A percentile compares a stretch with the other conserved stretches of the same genome.
Evolutionary conservation across 1,140 invertebrate genomes (phyloP).

Genomic region (Lamellibrachia luymesi): DNA sequence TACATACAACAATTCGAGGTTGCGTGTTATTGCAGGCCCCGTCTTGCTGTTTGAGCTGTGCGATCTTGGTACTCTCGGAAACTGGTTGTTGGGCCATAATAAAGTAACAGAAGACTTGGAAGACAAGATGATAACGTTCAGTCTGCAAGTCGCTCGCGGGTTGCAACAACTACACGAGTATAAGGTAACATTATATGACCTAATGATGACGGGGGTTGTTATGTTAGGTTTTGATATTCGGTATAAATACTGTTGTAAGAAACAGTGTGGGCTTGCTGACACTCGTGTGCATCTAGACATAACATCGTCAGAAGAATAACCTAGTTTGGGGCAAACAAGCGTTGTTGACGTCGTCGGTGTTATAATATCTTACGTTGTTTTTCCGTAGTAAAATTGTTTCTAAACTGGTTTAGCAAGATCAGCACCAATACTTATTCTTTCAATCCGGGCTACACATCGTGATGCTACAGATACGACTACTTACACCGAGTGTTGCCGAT

Average conservation of each 20-base stretch:
- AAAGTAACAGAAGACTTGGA: conserved; percentile 12
- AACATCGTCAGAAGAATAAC: no score
- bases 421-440: no score
- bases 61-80: not conserved
- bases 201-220: no score
- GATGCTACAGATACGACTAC: no score
- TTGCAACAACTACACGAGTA: not conserved
- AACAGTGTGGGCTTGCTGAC: no score
- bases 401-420: not conserved
- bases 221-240: no score
- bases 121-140: conserved; percentile 19
- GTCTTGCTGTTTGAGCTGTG: conserved; percentile 9
- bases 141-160: not conserved
- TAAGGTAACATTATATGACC: not conserved
- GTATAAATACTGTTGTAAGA: no score
- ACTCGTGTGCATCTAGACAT: no score
- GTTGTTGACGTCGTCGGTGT: no score
- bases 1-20: not conserved
- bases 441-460: no score
- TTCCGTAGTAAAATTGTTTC: not conserved
- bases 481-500: not conserved
- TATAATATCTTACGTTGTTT: no score
- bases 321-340: no score
- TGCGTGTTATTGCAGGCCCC: not conserved
- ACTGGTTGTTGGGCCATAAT: not conserved